A percentile compares a stretch with the other conserved stretches of the same genome.
Conservation (phyloP, 2,113 vertebrate genomes). For the Scomber scombrus region DNA sequence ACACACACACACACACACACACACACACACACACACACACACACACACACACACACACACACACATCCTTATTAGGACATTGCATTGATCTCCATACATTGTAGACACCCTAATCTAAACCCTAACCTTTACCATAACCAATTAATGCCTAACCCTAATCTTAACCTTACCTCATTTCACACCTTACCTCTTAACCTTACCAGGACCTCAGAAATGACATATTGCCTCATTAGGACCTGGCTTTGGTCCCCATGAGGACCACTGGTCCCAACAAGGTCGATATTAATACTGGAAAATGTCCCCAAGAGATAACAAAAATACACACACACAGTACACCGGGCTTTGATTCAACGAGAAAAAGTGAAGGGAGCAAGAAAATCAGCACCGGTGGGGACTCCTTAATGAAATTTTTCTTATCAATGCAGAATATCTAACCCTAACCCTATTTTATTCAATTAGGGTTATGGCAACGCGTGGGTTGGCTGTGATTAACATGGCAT, state of each 20-base stretch:
- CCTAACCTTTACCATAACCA: too few relatives aligned
- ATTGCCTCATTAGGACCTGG: too few relatives aligned
- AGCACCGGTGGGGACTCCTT: neutral
- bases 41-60: neutral
- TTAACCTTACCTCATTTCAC: too few relatives aligned
- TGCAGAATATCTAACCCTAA: neutral
- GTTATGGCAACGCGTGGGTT: conserved; percentile 30
- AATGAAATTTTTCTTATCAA: neutral
- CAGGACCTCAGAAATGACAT: too few relatives aligned
- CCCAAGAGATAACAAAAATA: too few relatives aligned
- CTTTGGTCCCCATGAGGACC: too few relatives aligned
- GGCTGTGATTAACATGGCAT: conserved; percentile 28
- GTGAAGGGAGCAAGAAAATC: conserved; percentile 23
- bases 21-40: neutral
- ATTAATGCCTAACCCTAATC: too few relatives aligned
- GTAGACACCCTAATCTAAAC: too few relatives aligned
- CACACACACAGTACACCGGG: neutral
- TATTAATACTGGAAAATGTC: too few relatives aligned
- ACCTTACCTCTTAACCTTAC: too few relatives aligned
- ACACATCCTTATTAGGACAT: neutral
- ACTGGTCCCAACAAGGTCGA: too few relatives aligned
- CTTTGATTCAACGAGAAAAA: conserved; percentile 37
- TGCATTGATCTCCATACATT: too few relatives aligned
- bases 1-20: neutral
- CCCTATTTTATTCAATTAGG: neutral